These are phyloP conservation scores for Rhabdomys dilectus DNA, from an alignment of 2,113 vertebrate species.

Conservation along the genomic window DNA sequence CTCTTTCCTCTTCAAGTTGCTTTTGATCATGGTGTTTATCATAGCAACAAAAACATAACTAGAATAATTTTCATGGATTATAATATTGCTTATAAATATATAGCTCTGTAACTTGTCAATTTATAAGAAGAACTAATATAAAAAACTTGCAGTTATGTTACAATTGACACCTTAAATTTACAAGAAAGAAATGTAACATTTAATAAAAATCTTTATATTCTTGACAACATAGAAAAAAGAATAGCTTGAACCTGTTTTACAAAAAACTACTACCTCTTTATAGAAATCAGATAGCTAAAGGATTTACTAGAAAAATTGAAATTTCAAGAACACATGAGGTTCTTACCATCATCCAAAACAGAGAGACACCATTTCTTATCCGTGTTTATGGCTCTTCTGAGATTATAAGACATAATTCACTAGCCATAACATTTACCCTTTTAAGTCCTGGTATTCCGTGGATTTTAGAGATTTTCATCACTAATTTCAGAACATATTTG, in stretches of 20 bases:
- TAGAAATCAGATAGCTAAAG: background rate
- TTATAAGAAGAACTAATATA: background rate
- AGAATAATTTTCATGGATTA: background rate
- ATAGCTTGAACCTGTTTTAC: background rate
- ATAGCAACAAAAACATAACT: background rate
- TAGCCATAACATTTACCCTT: background rate
- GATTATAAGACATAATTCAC: background rate
- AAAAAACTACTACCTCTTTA: background rate
- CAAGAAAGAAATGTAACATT: background rate
- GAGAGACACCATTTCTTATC: background rate
- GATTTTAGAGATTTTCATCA: background rate
- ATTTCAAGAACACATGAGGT: background rate
- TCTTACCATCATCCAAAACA: background rate
- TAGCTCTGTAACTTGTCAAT: background rate
- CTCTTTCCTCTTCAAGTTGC: background rate
- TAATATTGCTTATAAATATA: background rate
- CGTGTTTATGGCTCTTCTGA: background rate
- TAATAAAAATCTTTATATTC: background rate
- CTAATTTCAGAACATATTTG: background rate
- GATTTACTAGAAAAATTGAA: background rate
- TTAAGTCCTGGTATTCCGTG: background rate
- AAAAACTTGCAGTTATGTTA: background rate
- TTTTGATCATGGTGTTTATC: background rate
- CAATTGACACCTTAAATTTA: background rate
- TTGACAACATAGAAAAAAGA: background rate